Base-by-base conservation (phyloP, 2,888 invertebrate genomes). In the Scelioninae gen. 2 region DNA sequence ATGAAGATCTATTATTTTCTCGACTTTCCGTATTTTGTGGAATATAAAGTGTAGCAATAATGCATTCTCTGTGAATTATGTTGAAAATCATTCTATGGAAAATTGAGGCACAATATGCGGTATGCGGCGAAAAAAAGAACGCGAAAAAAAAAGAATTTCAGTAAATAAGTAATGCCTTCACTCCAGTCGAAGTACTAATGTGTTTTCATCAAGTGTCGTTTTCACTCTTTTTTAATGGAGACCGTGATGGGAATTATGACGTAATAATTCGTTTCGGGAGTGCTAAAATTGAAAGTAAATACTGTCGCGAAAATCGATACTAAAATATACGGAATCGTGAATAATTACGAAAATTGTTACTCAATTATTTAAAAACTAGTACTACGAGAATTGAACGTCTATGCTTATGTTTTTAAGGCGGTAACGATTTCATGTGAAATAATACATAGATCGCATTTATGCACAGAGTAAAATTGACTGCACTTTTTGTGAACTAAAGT, bases 251-350 rank as follows among this genome's bases (percentile, higher is more conserved):
- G 45, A 58, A 45, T 43, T 45, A 19, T 22, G 13, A 18, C 13
- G 57, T 33, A 35, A 60, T 46, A 60, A 60, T 45, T 60, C 28
- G 35, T 25, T 10, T 25, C 18, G 19, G 25, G 22, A 35, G n/a
- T 25, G 45, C 18, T 58, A 45, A 58, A 45, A 58, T 45, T 58
- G 57, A 58, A 58, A 43, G 57, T 31, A 58, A 58, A 58, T 58
- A 45, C 31, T 7, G 13, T 6, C 5, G 13, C 11, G 6, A 45
- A 45, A 45, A 45, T 45, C 45, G 22, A 45, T 45, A 11, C 11
- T 45, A 45, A 22, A 22, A 11, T 19, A 22, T 22, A 22, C 22
- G 22, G 11, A 22, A 45, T 45, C 11, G 11, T 45, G 22, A 22
- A 19, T 18, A 41, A 18, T n/a, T 41, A 19, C 19, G 41, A 6